Percentiles rank a stretch among this genome's conserved stretches.
Conservation (phyloP, 2,888 invertebrate species). For the Linhomoeus sp. region DNA sequence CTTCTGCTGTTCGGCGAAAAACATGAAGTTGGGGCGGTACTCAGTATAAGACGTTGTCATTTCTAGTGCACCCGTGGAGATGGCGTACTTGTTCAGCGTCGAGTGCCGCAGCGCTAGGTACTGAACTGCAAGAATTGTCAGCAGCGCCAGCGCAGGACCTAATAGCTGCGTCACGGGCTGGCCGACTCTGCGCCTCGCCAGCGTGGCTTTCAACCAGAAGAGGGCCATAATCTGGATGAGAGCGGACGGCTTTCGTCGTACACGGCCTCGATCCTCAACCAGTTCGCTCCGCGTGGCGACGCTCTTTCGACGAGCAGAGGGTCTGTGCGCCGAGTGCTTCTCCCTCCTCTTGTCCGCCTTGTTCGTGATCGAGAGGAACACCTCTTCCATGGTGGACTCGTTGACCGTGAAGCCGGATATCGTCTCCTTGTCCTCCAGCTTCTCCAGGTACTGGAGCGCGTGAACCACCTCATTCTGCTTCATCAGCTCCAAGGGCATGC, state of each 20-base stretch:
- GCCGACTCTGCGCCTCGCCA: no score
- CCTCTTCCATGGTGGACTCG: conserved; percentile 4
- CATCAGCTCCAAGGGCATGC: background rate
- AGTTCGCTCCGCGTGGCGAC: background rate
- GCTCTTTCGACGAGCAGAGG: background rate
- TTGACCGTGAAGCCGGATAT: background rate
- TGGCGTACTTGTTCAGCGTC: no score
- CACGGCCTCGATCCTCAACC: background rate
- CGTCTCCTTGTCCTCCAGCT: background rate
- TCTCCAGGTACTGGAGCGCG: background rate
- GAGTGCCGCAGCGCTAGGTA: no score
- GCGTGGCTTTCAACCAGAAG: no score
- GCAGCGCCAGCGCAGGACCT: no score
- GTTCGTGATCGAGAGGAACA: conserved; percentile 1
- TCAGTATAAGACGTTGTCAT: no score
- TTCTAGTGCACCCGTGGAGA: no score
- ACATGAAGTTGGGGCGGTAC: no score
- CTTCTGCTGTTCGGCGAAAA: no score
- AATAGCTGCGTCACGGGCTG: no score
- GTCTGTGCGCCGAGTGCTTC: background rate
- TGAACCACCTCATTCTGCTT: background rate
- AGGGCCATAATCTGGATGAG: no score
- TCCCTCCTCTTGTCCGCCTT: background rate
- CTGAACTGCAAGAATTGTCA: no score
- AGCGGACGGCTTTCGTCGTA: background rate